Evolutionary conservation across 1,140 invertebrate genomes (phyloP).

Genomic region (Radopholus similis): DNA sequence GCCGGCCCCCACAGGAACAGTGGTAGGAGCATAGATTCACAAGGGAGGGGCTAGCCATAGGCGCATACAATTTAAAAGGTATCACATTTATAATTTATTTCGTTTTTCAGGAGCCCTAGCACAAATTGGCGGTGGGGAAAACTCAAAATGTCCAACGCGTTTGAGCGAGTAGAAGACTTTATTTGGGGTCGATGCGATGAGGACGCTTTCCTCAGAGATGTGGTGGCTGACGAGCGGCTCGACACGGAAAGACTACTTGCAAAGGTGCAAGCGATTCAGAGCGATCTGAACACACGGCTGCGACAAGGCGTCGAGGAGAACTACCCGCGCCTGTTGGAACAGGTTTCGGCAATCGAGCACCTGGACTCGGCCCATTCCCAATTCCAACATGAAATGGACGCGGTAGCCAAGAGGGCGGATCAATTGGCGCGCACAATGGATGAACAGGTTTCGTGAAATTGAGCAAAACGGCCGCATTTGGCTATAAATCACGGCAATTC

Average conservation of each 20-base stretch:
- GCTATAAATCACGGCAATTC: background rate
- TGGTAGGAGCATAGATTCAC: no score
- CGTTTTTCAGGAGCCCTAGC: background rate
- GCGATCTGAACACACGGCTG: slow-evolving; percentile 37
- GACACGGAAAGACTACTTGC: slow-evolving; percentile 32
- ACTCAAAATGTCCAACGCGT: background rate
- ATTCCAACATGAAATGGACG: slow-evolving; percentile 23
- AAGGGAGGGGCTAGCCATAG: no score
- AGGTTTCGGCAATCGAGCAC: slow-evolving; percentile 53
- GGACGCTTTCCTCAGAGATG: slow-evolving; percentile 42
- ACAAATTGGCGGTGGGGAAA: background rate
- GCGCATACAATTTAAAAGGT: no score
- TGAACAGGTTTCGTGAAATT: background rate
- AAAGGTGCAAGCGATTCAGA: slow-evolving; percentile 39
- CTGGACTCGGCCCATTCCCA: slow-evolving; percentile 33
- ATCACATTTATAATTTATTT: slow-evolving; percentile 1
- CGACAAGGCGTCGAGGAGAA: slow-evolving; percentile 54
- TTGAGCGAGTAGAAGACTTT: slow-evolving; percentile 49
- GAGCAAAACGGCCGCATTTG: background rate
- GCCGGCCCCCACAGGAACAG: no score
- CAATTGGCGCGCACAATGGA: slow-evolving; percentile 20
- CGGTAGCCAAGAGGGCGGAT: slow-evolving; percentile 37
- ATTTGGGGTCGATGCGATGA: slow-evolving; percentile 56
- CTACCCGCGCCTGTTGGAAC: slow-evolving; percentile 52
- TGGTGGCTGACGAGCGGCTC: slow-evolving; percentile 38